Percentiles rank a stretch among this genome's conserved stretches.
These are phyloP conservation scores for Hemitrygon akajei DNA, from an alignment of 2,797 vertebrate genomes.

Conservation along the genomic window DNA sequence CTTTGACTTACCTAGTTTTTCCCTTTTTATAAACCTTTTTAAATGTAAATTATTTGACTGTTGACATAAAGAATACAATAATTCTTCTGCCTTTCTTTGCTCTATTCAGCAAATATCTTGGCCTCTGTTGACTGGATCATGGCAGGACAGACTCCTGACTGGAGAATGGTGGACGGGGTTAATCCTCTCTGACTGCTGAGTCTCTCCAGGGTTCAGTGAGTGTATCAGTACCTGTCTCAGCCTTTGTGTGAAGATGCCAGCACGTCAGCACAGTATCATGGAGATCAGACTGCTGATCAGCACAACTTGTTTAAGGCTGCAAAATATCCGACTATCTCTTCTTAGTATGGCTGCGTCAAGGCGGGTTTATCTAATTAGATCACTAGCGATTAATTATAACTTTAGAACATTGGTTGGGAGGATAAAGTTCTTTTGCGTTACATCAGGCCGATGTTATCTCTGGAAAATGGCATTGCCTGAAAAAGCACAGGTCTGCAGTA, in stretches of 20 bases:
- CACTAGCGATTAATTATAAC: neutral
- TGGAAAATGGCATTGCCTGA: neutral
- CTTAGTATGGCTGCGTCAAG: neutral
- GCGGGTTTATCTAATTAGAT: neutral
- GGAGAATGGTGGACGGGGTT: neutral
- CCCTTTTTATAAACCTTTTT: neutral
- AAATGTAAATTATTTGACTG: neutral
- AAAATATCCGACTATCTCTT: neutral
- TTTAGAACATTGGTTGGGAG: neutral
- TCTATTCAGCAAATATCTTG: neutral
- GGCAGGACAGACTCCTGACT: neutral
- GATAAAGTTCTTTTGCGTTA: neutral
- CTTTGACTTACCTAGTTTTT: no score
- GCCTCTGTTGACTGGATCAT: neutral
- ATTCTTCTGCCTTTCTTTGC: neutral
- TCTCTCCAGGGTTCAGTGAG: neutral
- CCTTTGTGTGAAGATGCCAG: neutral
- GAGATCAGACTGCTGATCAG: neutral
- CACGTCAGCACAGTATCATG: neutral
- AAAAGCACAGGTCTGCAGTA: neutral
- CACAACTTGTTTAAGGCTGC: neutral
- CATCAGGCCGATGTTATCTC: neutral
- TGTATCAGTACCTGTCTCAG: neutral
- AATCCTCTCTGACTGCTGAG: neutral
- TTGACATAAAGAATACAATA: neutral